Evolutionary conservation across 2,888 invertebrate species (phyloP).

Genomic region (Itoplectis maculator): DNA sequence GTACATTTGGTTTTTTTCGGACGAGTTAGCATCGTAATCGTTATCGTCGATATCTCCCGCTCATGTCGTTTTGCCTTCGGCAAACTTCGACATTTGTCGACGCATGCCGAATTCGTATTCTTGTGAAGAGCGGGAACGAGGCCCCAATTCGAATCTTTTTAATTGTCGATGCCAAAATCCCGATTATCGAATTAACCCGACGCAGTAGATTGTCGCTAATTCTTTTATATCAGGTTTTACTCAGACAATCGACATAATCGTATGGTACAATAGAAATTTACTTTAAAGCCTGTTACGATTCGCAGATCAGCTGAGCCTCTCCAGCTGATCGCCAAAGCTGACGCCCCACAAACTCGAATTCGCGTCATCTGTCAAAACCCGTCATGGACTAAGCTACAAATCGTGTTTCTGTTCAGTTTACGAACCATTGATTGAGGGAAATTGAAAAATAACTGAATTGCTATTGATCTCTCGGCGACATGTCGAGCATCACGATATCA

Average conservation of each 20-base stretch:
- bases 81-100: not conserved
- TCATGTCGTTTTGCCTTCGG: not conserved
- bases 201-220: not conserved
- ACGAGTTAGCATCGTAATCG: no score
- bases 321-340: conserved; percentile 17
- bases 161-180: not conserved
- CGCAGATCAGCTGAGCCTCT: not conserved
- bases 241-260: not conserved
- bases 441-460: not conserved
- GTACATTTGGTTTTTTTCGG: no score
- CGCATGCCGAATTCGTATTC: not conserved
- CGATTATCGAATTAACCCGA: not conserved
- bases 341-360: not conserved
- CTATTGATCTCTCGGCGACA: conserved; percentile 37
- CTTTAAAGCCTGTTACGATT: not conserved
- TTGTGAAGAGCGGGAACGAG: not conserved
- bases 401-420: not conserved
- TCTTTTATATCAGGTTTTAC: not conserved
- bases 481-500: conserved; percentile 81
- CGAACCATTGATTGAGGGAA: not conserved
- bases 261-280: not conserved
- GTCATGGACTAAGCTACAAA: not conserved
- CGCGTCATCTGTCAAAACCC: conserved; percentile 45
- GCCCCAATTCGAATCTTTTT: not conserved
- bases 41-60: not conserved